phyloP scores from a whole-genome alignment of 37 sponge, comb jelly and placozoan genomes.

The Chondrosia reniformis region DNA sequence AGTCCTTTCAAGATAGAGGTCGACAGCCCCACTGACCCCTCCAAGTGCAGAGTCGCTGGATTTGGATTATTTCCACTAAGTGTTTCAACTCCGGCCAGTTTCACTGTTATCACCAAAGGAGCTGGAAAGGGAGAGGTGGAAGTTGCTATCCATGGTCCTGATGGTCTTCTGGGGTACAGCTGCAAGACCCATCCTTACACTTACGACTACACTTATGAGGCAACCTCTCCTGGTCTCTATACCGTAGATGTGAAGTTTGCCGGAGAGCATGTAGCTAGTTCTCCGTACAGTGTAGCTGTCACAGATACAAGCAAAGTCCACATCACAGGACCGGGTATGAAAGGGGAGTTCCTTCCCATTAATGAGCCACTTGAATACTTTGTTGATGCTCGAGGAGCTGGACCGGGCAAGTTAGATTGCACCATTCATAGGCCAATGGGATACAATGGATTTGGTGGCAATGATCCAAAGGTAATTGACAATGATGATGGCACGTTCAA shows the following conservation, averaged over 20 bases:
- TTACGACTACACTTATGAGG: constrained; percentile 61
- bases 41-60: constrained; percentile 81
- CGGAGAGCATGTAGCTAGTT: constrained; percentile 68
- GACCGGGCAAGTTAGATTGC: constrained; percentile 68
- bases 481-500: constrained; percentile 65
- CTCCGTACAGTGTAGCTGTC: constrained; percentile 67
- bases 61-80: constrained; percentile 87
- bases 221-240: constrained; percentile 70
- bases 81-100: constrained; percentile 66
- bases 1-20: constrained; percentile 77
- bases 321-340: constrained; percentile 84
- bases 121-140: constrained; percentile 80
- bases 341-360: constrained; percentile 74
- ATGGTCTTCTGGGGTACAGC: not conserved
- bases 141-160: constrained; percentile 53
- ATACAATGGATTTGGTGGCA: constrained; percentile 6
- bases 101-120: constrained; percentile 82
- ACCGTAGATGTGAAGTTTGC: constrained; percentile 71
- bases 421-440: constrained; percentile 30
- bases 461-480: constrained; percentile 37
- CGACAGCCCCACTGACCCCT: constrained; percentile 62
- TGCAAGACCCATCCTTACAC: constrained; percentile 34
- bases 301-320: constrained; percentile 79
- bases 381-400: constrained; percentile 70
- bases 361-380: constrained; percentile 51